Evolutionary conservation across 2,888 invertebrate genomes (phyloP), one percentile per base, ranked within the genome.

Genomic region (Liopterus haemorrhoidalis): DNA sequence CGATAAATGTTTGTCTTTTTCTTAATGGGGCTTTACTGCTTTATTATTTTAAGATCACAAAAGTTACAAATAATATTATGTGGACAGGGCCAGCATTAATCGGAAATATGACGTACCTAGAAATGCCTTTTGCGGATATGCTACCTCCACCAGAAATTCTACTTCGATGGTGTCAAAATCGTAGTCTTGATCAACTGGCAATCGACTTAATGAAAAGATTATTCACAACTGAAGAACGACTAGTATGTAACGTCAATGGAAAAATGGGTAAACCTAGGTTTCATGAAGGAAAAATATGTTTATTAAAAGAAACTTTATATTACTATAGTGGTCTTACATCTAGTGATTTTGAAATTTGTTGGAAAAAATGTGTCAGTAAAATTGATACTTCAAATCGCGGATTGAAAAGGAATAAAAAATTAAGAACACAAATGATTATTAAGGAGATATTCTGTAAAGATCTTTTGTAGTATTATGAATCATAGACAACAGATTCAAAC

Each of bases 251-350:
- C 53, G 69, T 70, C 4, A 70, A 70, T 51, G 69, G 69, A 33
- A 69, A 70, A 60, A 68, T 70, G 69, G 69, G 69, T 35, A 70
- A 70, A 51, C 67, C 66, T 42, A 68, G 69, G 52, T 69, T 70
- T 54, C 67, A 70, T 53, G 63, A 67, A 44, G 65, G 68, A 53
- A 70, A 70, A 52, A 68, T 70, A 49, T 66, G 67, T 32, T 57
- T 70, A 31, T 68, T 69, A 33, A 57, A 68, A 41, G 69, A 70
- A 53, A 68, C 68, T 14, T 56, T 69, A 20, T 57, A 68, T 42
- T 66, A 67, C 53, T 68, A 66, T 52, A 67, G 68, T 52, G 65
- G 64, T 22, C 62, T 68, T 24, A 56, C 63, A 41, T 60, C 66
- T 4, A 63, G 62, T 30, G 68, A 68, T 35, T 70, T 69, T 65